phyloP scores from a whole-genome alignment of 2,113 vertebrate species.

The Mormoops blainvillei region DNA sequence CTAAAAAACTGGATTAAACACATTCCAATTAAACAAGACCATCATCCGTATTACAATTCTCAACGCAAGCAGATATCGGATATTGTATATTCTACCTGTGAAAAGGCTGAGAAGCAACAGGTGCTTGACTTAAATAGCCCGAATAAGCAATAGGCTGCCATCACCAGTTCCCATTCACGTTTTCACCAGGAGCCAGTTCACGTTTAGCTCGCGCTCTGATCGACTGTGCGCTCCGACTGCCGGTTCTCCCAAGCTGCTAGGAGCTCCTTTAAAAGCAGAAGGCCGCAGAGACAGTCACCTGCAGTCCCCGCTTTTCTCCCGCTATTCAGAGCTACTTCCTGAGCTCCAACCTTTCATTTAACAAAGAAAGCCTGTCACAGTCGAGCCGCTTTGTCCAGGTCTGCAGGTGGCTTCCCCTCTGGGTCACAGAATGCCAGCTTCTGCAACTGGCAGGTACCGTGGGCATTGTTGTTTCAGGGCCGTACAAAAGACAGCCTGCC shows the following conservation, averaged over 20 bases:
- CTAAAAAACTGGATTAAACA: neutral
- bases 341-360: slow-evolving; percentile 41
- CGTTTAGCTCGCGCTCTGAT: neutral
- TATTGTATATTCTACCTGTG: neutral
- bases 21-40: neutral
- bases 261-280: neutral
- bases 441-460: slow-evolving; percentile 33
- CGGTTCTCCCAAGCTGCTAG: neutral
- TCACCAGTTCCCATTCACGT: neutral
- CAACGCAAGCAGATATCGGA: neutral
- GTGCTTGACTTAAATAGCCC: neutral
- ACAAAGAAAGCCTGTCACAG: slow-evolving; percentile 47
- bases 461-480: neutral
- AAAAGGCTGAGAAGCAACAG: neutral
- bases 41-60: neutral
- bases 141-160: neutral
- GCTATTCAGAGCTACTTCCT: neutral
- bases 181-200: neutral
- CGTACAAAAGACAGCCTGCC: neutral
- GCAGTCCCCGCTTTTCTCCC: neutral
- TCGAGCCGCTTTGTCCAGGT: neutral
- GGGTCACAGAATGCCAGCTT: slow-evolving; percentile 35
- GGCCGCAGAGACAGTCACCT: neutral
- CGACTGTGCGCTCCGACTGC: neutral
- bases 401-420: slow-evolving; percentile 11